Conservation (phyloP, 1,140 invertebrate species). For the Drosophila murphyi region DNA sequence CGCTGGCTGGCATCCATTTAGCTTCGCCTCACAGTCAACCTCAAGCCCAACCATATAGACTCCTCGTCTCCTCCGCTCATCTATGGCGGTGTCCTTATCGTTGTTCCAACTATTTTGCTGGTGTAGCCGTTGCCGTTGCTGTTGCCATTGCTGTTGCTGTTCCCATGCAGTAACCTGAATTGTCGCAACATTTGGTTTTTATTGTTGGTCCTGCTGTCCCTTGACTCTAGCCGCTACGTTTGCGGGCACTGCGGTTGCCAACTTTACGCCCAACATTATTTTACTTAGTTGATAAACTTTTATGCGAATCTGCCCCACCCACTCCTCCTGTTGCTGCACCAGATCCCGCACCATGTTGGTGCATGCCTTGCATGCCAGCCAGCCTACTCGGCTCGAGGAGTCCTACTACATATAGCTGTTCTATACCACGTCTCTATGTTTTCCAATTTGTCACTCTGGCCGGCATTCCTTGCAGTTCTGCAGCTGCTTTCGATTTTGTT, state of each 20-base stretch:
- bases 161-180: conserved; percentile 51
- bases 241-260: conserved; percentile 73
- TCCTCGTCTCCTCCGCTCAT: background rate
- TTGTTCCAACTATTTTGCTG: conserved; percentile 9
- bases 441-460: conserved; percentile 74
- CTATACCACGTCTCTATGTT: conserved; percentile 40
- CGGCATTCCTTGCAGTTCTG: conserved; percentile 36
- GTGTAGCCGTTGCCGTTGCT: conserved; percentile 2
- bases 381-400: background rate
- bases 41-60: conserved; percentile 18
- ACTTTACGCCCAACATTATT: conserved; percentile 81
- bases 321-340: background rate
- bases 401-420: conserved; percentile 31
- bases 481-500: conserved; percentile 56
- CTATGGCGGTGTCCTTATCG: conserved; percentile 8
- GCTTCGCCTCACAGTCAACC: conserved; percentile 32
- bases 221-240: conserved; percentile 27
- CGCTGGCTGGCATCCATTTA: conserved; percentile 66
- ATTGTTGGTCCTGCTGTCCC: conserved; percentile 64
- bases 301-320: conserved; percentile 45
- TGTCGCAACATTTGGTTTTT: conserved; percentile 79
- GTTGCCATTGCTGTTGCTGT: conserved; percentile 6
- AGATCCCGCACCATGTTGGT: conserved; percentile 26
- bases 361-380: conserved; percentile 22
- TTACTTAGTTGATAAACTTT: conserved; percentile 82